Base-by-base conservation (phyloP, 2,797 vertebrate species). In the Florisuga fusca region DNA sequence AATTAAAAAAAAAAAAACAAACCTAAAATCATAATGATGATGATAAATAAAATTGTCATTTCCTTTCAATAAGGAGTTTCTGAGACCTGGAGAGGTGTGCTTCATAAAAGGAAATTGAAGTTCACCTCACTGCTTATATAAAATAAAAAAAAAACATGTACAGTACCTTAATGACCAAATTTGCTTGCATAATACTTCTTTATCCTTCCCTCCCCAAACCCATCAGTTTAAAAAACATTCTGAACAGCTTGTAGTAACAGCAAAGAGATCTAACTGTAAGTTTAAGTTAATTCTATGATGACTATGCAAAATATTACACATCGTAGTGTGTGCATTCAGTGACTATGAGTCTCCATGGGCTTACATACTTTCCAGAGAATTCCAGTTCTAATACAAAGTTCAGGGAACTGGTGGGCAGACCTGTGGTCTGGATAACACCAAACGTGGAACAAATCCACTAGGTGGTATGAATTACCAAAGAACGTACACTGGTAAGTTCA, bases 381-480 rank as follows among this genome's bases (percentile, higher is more conserved):
- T 89, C 41, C 25, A 33, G 9, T 12, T 69, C 74, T 71, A 18
- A 67, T 14, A 45, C 14, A 74, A 89, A 74, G 2, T 59, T 87
- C 36, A 77, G 68, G 41, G 12, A 83, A 63, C 7, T 23, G 6
- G 8, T 63, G 25, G 27, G 25, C 15, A 79, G 31, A 26, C 34
- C 63, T 0, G 0, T 4, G 5, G 25, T 57, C 57, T 71, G 22
- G n/a, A 29, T 13, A 78, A n/a, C 9, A 63, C 36, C 2, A 5
- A 83, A 41, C 0, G 0, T 15, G 27, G 38, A 80, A 69, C 23
- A 84, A 71, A 11, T 11, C 9, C 12, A 20, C 6, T 6, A 46
- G 27, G 13, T 5, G 1, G 34, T n/a, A 50, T 12, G 31, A 0
- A 16, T 53, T 36, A 63, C 53, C 48, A 66, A 76, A 66, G 59